phyloP scores from a whole-genome alignment of 2,797 vertebrate species.

The Monodelphis domestica region DNA sequence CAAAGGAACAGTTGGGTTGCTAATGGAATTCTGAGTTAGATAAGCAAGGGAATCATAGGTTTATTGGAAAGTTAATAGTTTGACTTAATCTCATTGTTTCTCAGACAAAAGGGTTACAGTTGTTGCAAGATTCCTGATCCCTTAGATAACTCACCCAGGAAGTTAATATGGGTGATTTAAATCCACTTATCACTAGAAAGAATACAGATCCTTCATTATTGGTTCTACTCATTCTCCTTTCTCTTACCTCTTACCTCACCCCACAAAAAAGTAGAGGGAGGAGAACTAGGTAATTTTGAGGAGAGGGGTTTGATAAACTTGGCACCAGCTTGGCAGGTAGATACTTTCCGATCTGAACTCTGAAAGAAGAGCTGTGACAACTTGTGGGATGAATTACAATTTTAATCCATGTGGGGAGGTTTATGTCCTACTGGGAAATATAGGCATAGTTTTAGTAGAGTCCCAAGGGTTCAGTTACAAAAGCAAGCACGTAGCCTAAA shows the following conservation, averaged over 20 bases:
- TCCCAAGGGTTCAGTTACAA: conserved; percentile 6
- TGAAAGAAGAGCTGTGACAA: neutral
- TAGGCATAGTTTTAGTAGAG: neutral
- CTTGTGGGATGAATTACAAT: neutral
- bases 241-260: too few species aligned
- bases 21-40: neutral
- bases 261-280: neutral
- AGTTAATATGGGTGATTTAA: neutral
- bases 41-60: neutral
- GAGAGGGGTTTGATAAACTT: neutral
- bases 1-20: neutral
- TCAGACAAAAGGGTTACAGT: conserved; percentile 29
- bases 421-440: neutral
- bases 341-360: neutral
- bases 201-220: neutral
- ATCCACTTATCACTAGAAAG: neutral
- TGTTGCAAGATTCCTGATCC: neutral
- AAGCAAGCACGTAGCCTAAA: neutral
- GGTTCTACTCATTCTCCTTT: neutral
- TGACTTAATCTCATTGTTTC: conserved; percentile 17
- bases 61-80: neutral
- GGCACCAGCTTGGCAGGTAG: neutral
- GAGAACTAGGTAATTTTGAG: too few species aligned
- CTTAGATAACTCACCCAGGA: neutral
- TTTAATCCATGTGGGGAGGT: neutral